Percentiles rank a stretch among this genome's conserved stretches.
Evolutionary conservation across 1,140 invertebrate species (phyloP).

Genomic region (Aricia agestis): DNA sequence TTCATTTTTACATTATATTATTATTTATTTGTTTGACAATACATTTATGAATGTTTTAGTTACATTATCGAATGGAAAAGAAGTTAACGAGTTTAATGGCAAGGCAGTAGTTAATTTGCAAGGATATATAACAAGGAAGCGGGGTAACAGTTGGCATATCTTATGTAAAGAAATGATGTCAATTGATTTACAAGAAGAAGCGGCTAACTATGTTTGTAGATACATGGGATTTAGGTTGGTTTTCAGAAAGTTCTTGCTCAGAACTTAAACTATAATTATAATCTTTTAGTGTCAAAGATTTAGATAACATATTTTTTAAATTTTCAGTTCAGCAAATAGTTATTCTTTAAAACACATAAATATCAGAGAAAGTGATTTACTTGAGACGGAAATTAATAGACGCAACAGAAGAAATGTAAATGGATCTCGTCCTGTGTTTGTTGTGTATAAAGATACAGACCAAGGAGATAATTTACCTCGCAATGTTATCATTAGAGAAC

Average conservation of each 20-base stretch:
- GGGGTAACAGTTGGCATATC: conserved; percentile 78
- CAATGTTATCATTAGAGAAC: conserved; percentile 46
- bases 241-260: not conserved
- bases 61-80: conserved; percentile 79
- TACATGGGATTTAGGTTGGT: conserved; percentile 79
- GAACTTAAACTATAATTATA: no score
- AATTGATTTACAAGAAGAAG: conserved; percentile 46
- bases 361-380: conserved; percentile 43
- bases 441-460: conserved; percentile 40
- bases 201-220: conserved; percentile 75
- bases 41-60: conserved; percentile 66
- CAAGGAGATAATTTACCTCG: conserved; percentile 31
- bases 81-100: conserved; percentile 78
- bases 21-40: not conserved
- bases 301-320: not conserved
- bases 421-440: conserved; percentile 40
- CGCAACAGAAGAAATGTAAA: conserved; percentile 41
- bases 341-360: conserved; percentile 61
- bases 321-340: conserved; percentile 53
- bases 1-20: not conserved
- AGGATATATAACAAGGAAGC: conserved; percentile 79
- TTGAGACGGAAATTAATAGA: conserved; percentile 36
- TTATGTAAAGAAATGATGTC: conserved; percentile 76
- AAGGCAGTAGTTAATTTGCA: conserved; percentile 76
- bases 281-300: no score